phyloP scores from a whole-genome alignment of 2,888 invertebrate genomes.

The Calameuta filiformis region DNA sequence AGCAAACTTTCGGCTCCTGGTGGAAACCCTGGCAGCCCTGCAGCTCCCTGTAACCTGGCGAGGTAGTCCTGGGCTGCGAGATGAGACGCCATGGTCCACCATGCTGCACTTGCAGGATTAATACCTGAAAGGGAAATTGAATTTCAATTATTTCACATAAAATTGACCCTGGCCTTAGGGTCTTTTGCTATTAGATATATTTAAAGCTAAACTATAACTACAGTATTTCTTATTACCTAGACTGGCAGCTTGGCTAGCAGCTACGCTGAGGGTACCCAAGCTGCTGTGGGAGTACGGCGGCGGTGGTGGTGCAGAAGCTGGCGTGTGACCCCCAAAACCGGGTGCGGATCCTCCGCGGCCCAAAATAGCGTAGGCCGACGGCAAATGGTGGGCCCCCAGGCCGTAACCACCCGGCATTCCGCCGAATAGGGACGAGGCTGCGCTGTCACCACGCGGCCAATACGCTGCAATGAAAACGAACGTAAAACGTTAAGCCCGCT shows the following conservation, averaged over 20 bases:
- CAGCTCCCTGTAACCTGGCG: slow-evolving; percentile 80
- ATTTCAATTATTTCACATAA: not conserved
- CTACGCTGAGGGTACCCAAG: slow-evolving; percentile 79
- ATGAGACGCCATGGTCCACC: slow-evolving; percentile 93
- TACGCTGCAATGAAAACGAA: slow-evolving; percentile 73
- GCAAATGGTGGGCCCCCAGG: slow-evolving; percentile 62
- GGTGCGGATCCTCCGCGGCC: slow-evolving; percentile 59
- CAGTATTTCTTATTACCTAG: slow-evolving; percentile 71
- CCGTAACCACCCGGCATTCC: slow-evolving; percentile 65
- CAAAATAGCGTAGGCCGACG: slow-evolving; percentile 65
- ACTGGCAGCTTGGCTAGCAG: slow-evolving; percentile 87
- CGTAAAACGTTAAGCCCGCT: not conserved
- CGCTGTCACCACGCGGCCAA: slow-evolving; percentile 78
- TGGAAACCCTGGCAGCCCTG: slow-evolving; percentile 79
- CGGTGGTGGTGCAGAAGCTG: slow-evolving; percentile 58
- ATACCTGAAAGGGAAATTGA: slow-evolving; percentile 67
- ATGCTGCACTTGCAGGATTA: slow-evolving; percentile 72
- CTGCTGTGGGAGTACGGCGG: slow-evolving; percentile 63
- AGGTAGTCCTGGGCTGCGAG: slow-evolving; percentile 90
- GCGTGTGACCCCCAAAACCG: slow-evolving; percentile 58
- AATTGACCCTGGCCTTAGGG: not conserved
- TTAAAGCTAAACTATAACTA: not conserved
- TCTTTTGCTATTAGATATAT: not conserved
- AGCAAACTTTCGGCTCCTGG: slow-evolving; percentile 68
- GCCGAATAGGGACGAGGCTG: slow-evolving; percentile 60